Base-by-base conservation (phyloP, 2,888 invertebrate genomes). In the Drosophila prolongata region DNA sequence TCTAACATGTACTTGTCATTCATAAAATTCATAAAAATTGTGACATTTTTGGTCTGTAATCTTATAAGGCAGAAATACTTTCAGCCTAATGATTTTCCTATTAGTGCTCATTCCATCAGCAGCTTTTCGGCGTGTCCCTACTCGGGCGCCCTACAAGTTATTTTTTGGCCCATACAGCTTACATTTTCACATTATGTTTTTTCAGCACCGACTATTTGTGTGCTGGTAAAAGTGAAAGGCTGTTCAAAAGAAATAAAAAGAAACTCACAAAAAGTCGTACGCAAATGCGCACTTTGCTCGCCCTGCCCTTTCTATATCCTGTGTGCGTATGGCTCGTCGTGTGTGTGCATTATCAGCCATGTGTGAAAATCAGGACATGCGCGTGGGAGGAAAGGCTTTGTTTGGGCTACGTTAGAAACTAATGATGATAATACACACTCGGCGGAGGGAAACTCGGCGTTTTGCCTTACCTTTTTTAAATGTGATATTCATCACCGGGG, bases 361-460 rank as follows among this genome's bases (percentile, higher is more conserved):
- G 86, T 73, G 83, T 84, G 58, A 86, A 80, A 84, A 84, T 81
- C 84, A 86, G 81, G 80, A 83, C 84, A 79, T 80, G 80, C 76
- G 67, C 80, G 80, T 77, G 72, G 74, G 67, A 80, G 76, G 64
- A 71, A 67, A 55, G 60, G 50, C 62, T 84, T 82, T 82, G 82
- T 81, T 78, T 75, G 62, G 55, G 59, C 67, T 37, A 35, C 64
- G 55, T 58, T 59, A 30, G 58, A 37, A 77, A 82, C 81, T 81
- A 82, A 85, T 73, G 79, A 72, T 75, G 80, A 79, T 73, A 75
- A 79, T 69, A 64, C 75, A 3, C 24, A 40, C n/a, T 10, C 38
- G 46, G 14, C 40, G 13, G 46, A 13, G 52, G 38, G 14, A 57
- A 53, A 11, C 58, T 52, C 40, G 16, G 13, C 30, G 34, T 14